phyloP scores from a whole-genome alignment of 2,888 invertebrate genomes.

The Epinotia ramella region DNA sequence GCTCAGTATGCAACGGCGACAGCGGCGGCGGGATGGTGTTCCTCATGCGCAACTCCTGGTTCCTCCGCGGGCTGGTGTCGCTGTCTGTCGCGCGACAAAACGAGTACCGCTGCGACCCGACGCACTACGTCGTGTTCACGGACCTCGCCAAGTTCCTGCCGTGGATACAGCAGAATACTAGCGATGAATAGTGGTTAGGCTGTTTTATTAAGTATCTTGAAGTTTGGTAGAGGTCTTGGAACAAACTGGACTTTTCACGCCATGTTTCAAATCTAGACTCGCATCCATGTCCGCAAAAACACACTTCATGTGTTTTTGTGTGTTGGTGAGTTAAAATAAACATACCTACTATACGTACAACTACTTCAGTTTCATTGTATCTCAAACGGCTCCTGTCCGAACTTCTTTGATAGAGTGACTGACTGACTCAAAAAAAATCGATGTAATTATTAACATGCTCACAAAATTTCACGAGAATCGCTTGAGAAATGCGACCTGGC shows the following conservation, averaged over 20 bases:
- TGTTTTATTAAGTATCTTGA: not conserved
- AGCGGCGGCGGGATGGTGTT: slow-evolving; percentile 84
- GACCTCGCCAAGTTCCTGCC: slow-evolving; percentile 85
- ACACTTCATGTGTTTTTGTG: too few relatives aligned
- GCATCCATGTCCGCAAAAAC: too few relatives aligned
- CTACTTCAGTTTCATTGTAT: too few relatives aligned
- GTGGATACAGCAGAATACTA: slow-evolving; percentile 76
- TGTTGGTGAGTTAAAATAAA: too few relatives aligned
- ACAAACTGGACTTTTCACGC: not conserved
- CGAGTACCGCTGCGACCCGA: slow-evolving; percentile 85
- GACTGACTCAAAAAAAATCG: too few relatives aligned
- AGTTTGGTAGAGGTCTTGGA: not conserved
- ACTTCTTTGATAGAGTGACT: too few relatives aligned
- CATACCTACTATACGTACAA: too few relatives aligned
- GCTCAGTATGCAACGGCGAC: slow-evolving; percentile 85
- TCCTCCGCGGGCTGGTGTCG: slow-evolving; percentile 83
- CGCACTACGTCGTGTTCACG: slow-evolving; percentile 86
- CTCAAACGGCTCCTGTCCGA: too few relatives aligned
- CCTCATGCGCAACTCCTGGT: slow-evolving; percentile 70
- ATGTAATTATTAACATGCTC: too few relatives aligned
- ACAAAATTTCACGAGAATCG: too few relatives aligned
- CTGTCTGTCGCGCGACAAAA: slow-evolving; percentile 85
- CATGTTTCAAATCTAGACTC: too few relatives aligned
- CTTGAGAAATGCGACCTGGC: too few relatives aligned
- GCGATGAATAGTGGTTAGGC: slow-evolving; percentile 48